phyloP scores from a whole-genome alignment of 2,797 vertebrate genomes.

The Triplophysa yarkandensis region DNA sequence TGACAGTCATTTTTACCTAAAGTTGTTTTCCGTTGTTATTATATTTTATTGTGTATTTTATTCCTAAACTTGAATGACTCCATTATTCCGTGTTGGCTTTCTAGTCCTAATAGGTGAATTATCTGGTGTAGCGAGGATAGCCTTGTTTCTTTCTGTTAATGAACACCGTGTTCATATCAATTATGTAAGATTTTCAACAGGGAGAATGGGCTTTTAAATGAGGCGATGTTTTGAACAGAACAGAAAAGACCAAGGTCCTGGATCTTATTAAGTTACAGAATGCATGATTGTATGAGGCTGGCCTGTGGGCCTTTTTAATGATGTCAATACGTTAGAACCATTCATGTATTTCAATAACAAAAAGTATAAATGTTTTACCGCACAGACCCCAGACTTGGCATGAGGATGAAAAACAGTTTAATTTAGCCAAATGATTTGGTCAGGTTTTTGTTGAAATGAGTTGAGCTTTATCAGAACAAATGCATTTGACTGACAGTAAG shows the following conservation, averaged over 20 bases:
- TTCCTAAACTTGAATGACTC: not conserved
- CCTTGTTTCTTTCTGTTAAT: slow-evolving; percentile 1
- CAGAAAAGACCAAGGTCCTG: not conserved
- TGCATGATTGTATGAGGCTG: not conserved
- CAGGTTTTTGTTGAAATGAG: slow-evolving; percentile 5
- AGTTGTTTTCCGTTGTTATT: too few relatives aligned
- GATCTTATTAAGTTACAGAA: slow-evolving; percentile 1
- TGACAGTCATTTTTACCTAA: too few relatives aligned
- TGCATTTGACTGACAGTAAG: not conserved
- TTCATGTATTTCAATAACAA: not conserved
- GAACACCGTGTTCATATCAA: not conserved
- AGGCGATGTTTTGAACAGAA: not conserved
- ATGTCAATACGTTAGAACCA: not conserved
- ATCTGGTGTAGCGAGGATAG: not conserved
- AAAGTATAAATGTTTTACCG: not conserved
- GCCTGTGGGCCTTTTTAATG: not conserved
- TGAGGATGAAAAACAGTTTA: not conserved
- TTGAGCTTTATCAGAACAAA: not conserved
- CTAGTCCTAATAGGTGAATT: slow-evolving; percentile 1
- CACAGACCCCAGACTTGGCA: not conserved
- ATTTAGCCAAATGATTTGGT: not conserved
- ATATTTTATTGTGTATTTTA: not conserved
- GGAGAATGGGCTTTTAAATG: slow-evolving; percentile 3
- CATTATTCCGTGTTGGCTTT: not conserved
- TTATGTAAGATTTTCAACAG: slow-evolving; percentile 11